These are phyloP conservation scores for Notarius quadriscutis DNA, from an alignment of 2,113 vertebrate species.

Conservation along the genomic window DNA sequence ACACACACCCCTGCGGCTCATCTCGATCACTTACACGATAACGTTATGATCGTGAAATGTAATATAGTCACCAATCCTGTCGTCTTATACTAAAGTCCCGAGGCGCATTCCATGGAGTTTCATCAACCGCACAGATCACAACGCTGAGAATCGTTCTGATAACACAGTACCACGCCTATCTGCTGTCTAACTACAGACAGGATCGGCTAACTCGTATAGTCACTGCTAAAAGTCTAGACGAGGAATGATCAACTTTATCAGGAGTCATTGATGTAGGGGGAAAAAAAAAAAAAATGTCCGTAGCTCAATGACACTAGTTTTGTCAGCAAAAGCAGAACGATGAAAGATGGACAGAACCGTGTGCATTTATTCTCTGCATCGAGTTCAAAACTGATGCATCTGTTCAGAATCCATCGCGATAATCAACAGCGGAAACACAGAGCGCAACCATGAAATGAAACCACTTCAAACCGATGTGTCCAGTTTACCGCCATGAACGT, in stretches of 20 bases:
- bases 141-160: neutral
- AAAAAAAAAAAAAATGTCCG: neutral
- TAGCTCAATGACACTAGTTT: neutral
- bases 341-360: neutral
- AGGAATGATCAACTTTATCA: neutral
- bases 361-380: neutral
- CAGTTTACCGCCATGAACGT: neutral
- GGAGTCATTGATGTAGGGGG: neutral
- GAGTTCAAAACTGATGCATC: neutral
- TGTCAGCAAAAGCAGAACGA: neutral
- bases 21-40: too few relatives aligned
- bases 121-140: neutral
- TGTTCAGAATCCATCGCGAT: neutral
- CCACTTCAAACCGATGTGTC: neutral
- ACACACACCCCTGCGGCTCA: too few relatives aligned
- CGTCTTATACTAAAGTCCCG: too few relatives aligned
- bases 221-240: neutral
- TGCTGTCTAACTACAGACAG: neutral
- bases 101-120: neutral
- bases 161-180: neutral
- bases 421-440: neutral
- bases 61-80: too few relatives aligned
- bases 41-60: too few relatives aligned
- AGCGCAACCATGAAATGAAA: neutral
- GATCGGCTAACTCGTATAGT: neutral